A percentile compares a stretch with the other conserved stretches of the same genome.
phyloP scores from a whole-genome alignment of 2,888 invertebrate species.

The Schizaphis graminum region DNA sequence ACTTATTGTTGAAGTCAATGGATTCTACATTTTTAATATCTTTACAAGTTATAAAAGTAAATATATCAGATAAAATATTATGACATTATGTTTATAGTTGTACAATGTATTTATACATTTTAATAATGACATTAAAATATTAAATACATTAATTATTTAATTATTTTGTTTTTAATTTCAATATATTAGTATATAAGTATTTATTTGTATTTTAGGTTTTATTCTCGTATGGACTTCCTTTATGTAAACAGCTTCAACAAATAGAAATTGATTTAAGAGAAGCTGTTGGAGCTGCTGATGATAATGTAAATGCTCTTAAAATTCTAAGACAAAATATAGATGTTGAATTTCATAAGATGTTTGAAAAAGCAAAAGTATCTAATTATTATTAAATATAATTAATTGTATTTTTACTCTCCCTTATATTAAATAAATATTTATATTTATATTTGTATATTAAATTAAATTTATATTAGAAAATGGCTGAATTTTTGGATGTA shows the following conservation, averaged over 20 bases:
- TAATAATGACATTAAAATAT: background rate
- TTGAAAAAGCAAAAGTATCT: slow-evolving; percentile 37
- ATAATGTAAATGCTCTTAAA: slow-evolving; percentile 38
- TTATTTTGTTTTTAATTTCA: background rate
- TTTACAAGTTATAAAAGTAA: slow-evolving; percentile 4
- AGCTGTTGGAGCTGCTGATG: background rate
- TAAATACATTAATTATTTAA: background rate
- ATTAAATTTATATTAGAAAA: slow-evolving; percentile 13
- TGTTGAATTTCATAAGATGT: slow-evolving; percentile 47
- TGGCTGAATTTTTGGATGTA: slow-evolving; percentile 19
- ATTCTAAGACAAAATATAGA: background rate
- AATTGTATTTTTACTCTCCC: background rate
- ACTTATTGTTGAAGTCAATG: background rate
- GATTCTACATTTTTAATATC: slow-evolving; percentile 34
- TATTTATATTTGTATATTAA: no score
- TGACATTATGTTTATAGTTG: no score
- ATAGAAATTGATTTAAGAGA: slow-evolving; percentile 45
- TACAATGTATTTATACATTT: no score
- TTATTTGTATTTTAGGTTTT: slow-evolving; percentile 49
- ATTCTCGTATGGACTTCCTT: slow-evolving; percentile 44
- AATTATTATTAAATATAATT: background rate
- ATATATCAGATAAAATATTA: background rate
- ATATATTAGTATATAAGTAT: background rate
- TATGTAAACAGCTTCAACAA: slow-evolving; percentile 41
- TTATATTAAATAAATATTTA: no score